These are phyloP conservation scores for Synergus itoensis DNA, from an alignment of 2,888 invertebrate species.

Conservation along the genomic window DNA sequence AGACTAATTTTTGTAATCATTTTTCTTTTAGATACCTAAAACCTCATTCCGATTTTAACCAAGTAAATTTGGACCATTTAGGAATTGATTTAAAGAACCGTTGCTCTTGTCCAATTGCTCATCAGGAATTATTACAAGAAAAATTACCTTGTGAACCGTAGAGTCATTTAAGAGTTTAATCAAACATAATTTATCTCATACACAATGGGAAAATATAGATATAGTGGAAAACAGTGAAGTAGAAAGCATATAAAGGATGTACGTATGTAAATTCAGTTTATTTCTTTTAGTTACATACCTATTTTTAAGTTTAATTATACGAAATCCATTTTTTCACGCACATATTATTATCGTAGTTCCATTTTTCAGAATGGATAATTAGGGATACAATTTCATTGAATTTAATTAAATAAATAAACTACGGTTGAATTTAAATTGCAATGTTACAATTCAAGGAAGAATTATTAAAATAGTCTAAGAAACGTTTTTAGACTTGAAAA, in stretches of 20 bases:
- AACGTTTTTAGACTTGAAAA: background rate
- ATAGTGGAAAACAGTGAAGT: too few species aligned
- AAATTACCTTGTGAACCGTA: background rate
- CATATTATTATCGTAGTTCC: background rate
- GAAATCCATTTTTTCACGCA: background rate
- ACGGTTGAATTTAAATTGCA: background rate
- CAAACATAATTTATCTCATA: too few species aligned
- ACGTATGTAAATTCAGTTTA: background rate
- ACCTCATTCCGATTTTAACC: background rate
- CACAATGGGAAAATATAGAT: too few species aligned
- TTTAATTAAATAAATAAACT: background rate
- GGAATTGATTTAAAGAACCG: background rate
- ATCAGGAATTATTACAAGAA: background rate
- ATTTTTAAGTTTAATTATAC: background rate
- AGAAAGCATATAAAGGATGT: background rate
- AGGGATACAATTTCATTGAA: background rate
- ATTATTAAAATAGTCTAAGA: background rate
- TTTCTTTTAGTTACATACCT: too few species aligned
- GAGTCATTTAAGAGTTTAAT: background rate
- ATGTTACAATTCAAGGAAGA: background rate
- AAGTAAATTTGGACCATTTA: constrained; percentile 2
- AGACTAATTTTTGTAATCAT: too few species aligned
- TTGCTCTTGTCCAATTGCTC: background rate
- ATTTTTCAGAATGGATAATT: too few species aligned
- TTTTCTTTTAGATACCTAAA: background rate